phyloP scores from a whole-genome alignment of 1,140 invertebrate species.

The Ylistrum balloti region DNA sequence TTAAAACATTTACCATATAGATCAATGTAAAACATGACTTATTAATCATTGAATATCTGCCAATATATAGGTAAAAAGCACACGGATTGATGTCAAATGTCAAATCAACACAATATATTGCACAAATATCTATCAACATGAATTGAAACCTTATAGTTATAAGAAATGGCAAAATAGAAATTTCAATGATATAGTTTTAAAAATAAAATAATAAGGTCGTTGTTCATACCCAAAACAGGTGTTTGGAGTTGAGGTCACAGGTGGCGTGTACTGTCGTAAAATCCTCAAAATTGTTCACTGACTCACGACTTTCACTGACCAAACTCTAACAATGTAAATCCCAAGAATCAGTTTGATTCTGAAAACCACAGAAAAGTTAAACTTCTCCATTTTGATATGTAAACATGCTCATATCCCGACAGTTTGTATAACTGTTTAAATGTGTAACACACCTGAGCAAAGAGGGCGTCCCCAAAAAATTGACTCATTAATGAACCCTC shows the following conservation, averaged over 20 bases:
- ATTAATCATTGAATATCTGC: too few species aligned
- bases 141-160: too few species aligned
- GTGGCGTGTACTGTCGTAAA: background rate
- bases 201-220: background rate
- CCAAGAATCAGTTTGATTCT: background rate
- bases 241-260: background rate
- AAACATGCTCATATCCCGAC: background rate
- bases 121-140: too few species aligned
- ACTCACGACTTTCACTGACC: background rate
- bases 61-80: too few species aligned
- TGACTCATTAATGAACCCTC: background rate
- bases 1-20: too few species aligned
- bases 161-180: background rate
- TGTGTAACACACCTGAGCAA: slow-evolving; percentile 1
- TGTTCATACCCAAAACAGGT: slow-evolving; percentile 14
- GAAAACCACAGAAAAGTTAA: background rate
- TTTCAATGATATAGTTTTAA: background rate
- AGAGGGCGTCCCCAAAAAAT: slow-evolving; percentile 2
- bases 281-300: background rate
- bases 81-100: too few species aligned
- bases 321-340: background rate
- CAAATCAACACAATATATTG: too few species aligned
- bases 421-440: slow-evolving; percentile 19
- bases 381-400: background rate
- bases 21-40: too few species aligned